phyloP scores from a whole-genome alignment of 2,888 invertebrate species.

The Desoria tigrina region DNA sequence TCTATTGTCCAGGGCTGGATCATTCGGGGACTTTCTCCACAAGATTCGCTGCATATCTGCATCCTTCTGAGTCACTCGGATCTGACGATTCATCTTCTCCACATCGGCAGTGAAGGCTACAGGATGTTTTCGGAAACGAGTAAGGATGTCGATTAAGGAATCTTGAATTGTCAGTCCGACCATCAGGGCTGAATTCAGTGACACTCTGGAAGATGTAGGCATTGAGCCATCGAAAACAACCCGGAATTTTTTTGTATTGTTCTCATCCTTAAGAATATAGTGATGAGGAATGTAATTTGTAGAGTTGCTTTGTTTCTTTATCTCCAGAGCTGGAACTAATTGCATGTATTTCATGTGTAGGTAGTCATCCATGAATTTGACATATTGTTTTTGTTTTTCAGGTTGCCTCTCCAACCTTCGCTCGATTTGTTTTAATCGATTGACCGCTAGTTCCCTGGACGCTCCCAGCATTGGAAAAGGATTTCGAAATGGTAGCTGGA shows the following conservation, averaged over 20 bases:
- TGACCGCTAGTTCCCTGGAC: background rate
- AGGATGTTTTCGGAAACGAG: constrained; percentile 53
- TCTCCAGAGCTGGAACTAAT: background rate
- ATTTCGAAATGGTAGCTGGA: background rate
- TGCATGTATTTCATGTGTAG: background rate
- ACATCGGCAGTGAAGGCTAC: constrained; percentile 55
- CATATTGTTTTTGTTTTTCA: background rate
- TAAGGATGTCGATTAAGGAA: constrained; percentile 54
- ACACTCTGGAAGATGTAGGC: constrained; percentile 15
- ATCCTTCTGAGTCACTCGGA: constrained; percentile 49
- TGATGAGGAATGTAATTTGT: constrained; percentile 38
- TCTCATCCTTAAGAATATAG: constrained; percentile 26
- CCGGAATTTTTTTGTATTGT: constrained; percentile 34
- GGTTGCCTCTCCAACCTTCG: background rate
- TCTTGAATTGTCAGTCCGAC: no score
- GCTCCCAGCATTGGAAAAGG: background rate
- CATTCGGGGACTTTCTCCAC: constrained; percentile 52
- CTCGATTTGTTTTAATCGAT: background rate
- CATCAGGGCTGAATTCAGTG: constrained; percentile 47
- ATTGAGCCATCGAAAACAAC: constrained; percentile 9
- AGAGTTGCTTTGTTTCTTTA: background rate
- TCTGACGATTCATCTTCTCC: constrained; percentile 56
- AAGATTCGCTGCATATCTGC: constrained; percentile 56
- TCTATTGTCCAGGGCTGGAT: constrained; percentile 34
- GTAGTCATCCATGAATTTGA: background rate